Evolutionary conservation across 2,888 invertebrate species (phyloP).

Genomic region (Horisme vitalbata): DNA sequence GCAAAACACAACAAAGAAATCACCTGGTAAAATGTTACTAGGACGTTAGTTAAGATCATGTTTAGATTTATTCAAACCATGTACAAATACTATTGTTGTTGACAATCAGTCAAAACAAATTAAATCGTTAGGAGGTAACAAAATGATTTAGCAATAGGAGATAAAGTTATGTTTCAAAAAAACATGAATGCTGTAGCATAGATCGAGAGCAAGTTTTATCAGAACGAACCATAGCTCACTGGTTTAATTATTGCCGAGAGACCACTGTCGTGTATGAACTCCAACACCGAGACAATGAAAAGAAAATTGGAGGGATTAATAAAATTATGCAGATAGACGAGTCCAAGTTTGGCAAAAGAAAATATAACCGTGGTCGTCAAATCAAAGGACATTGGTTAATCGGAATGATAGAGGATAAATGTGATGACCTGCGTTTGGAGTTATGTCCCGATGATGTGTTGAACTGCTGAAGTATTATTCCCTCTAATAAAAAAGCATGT

Average conservation of each 20-base stretch:
- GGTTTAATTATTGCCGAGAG: slow-evolving; percentile 3
- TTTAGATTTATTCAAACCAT: too few relatives aligned
- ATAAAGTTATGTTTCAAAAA: too few relatives aligned
- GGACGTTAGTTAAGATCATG: too few relatives aligned
- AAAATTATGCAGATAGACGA: background rate
- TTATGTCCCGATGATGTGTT: slow-evolving; percentile 37
- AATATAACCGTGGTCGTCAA: too few relatives aligned
- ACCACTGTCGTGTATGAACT: background rate
- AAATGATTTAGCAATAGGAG: too few relatives aligned
- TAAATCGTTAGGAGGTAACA: too few relatives aligned
- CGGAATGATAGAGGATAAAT: slow-evolving; percentile 37
- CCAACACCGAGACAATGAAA: background rate
- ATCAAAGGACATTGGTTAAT: slow-evolving; percentile 31
- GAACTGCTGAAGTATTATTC: slow-evolving; percentile 32
- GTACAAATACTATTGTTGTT: too few relatives aligned
- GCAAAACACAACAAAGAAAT: too few relatives aligned
- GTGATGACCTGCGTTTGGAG: slow-evolving; percentile 38
- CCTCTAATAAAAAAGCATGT: slow-evolving; percentile 38
- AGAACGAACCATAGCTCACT: background rate
- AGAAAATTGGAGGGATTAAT: background rate
- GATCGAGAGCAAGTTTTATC: background rate
- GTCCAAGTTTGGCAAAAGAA: background rate
- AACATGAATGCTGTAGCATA: background rate
- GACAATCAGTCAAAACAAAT: too few relatives aligned
- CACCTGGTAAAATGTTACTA: too few relatives aligned